Percentiles rank a stretch among this genome's conserved stretches.
These are phyloP conservation scores for Bactericera cockerelli DNA, from an alignment of 1,140 invertebrate genomes.

Conservation along the genomic window DNA sequence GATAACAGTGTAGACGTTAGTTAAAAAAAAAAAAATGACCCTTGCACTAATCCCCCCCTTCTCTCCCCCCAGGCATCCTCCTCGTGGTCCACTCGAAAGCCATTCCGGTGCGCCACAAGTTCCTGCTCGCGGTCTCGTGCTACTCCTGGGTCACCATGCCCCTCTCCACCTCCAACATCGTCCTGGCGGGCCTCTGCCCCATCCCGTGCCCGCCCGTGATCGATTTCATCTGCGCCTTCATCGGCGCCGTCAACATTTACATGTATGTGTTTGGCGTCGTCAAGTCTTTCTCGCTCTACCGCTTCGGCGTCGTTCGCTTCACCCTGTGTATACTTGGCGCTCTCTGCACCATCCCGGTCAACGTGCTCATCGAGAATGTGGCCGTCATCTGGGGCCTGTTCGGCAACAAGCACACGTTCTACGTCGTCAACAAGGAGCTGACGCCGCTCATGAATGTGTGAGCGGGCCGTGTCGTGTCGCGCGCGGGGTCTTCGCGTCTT, in stretches of 20 bases:
- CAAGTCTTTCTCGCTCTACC: slow-evolving; percentile 80
- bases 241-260: slow-evolving; percentile 81
- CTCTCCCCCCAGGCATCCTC: slow-evolving; percentile 44
- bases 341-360: slow-evolving; percentile 77
- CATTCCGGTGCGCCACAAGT: slow-evolving; percentile 67
- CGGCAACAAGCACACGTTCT: slow-evolving; percentile 88
- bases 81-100: slow-evolving; percentile 79
- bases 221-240: slow-evolving; percentile 75
- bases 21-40: too few relatives aligned
- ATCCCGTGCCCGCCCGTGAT: slow-evolving; percentile 69
- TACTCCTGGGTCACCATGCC: slow-evolving; percentile 95
- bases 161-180: slow-evolving; percentile 72
- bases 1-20: too few relatives aligned
- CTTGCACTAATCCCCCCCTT: too few relatives aligned
- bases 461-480: too few relatives aligned
- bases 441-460: slow-evolving; percentile 17
- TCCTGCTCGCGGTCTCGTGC: slow-evolving; percentile 73
- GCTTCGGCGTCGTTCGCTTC: slow-evolving; percentile 66
- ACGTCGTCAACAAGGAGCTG: slow-evolving; percentile 78
- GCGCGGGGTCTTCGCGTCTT: too few relatives aligned
- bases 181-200: slow-evolving; percentile 68
- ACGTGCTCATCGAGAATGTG: slow-evolving; percentile 83
- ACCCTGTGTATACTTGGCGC: slow-evolving; percentile 65
- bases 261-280: slow-evolving; percentile 93
- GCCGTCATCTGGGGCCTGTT: slow-evolving; percentile 84